Conservation (phyloP, 2,888 invertebrate species). For the Habroteleia sp. region DNA sequence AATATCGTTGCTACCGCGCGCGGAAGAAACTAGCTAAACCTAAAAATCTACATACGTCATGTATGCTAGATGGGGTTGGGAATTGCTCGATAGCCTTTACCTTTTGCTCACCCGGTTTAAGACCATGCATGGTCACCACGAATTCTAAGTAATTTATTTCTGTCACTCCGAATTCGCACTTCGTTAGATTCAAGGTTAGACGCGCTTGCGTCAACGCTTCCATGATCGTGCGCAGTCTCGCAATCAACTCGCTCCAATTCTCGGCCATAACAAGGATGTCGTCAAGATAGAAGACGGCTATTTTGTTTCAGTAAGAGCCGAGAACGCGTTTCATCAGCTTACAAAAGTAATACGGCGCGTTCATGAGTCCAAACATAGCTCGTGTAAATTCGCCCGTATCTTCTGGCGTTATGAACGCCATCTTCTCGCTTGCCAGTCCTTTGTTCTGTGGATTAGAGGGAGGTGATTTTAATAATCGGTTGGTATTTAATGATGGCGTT, state of each 20-base stretch:
- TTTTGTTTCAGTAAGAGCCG: not conserved
- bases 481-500: too few relatives aligned
- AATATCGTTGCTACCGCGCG: too few relatives aligned
- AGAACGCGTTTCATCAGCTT: slow-evolving; percentile 5
- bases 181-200: not conserved
- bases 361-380: not conserved
- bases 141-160: too few relatives aligned
- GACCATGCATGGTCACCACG: too few relatives aligned
- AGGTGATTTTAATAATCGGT: too few relatives aligned
- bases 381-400: slow-evolving; percentile 11
- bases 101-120: too few relatives aligned
- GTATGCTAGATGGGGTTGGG: too few relatives aligned
- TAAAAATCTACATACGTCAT: not conserved
- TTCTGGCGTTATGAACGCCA: slow-evolving; percentile 18
- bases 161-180: not conserved
- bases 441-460: too few relatives aligned
- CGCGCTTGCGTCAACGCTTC: not conserved
- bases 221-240: not conserved
- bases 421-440: too few relatives aligned
- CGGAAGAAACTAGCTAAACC: slow-evolving; percentile 1
- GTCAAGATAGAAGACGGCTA: not conserved
- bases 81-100: too few relatives aligned
- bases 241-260: not conserved
- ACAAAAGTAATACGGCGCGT: slow-evolving; percentile 13
- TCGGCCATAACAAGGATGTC: not conserved